Percentiles rank a stretch among this genome's conserved stretches.
phyloP scores from a whole-genome alignment of 2,888 invertebrate species.

The Polia nebulosa region DNA sequence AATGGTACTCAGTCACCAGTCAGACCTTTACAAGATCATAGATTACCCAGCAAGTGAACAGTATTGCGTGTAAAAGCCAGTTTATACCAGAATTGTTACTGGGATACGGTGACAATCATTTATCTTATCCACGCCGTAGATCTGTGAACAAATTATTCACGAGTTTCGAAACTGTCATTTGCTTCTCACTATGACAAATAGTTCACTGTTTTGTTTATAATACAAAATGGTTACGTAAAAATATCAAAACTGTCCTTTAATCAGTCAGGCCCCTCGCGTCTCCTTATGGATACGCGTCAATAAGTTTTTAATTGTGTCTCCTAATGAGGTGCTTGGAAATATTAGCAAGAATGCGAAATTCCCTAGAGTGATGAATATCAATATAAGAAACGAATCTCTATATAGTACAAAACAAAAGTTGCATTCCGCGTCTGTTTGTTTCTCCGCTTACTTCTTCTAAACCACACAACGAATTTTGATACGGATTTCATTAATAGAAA shows the following conservation, averaged over 20 bases:
- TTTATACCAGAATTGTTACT: constrained; percentile 36
- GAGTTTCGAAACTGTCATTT: constrained; percentile 58
- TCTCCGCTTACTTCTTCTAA: no score
- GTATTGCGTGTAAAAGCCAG: constrained; percentile 42
- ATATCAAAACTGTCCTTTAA: constrained; percentile 13
- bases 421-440: no score
- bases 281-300: no score
- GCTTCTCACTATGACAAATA: constrained; percentile 55
- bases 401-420: no score
- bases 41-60: constrained; percentile 33
- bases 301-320: no score
- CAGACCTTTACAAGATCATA: constrained; percentile 25
- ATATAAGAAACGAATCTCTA: no score
- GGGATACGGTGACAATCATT: constrained; percentile 46
- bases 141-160: constrained; percentile 63
- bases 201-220: constrained; percentile 44
- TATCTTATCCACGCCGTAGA: constrained; percentile 53
- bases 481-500: no score
- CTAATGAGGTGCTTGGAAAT: no score
- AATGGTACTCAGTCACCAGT: neutral
- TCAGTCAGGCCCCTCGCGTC: no score
- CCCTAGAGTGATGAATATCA: neutral
- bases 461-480: no score
- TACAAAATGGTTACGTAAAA: constrained; percentile 28
- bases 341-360: neutral